These are phyloP conservation scores for Neoniphon sammara DNA, from an alignment of 2,797 vertebrate species.

Conservation along the genomic window DNA sequence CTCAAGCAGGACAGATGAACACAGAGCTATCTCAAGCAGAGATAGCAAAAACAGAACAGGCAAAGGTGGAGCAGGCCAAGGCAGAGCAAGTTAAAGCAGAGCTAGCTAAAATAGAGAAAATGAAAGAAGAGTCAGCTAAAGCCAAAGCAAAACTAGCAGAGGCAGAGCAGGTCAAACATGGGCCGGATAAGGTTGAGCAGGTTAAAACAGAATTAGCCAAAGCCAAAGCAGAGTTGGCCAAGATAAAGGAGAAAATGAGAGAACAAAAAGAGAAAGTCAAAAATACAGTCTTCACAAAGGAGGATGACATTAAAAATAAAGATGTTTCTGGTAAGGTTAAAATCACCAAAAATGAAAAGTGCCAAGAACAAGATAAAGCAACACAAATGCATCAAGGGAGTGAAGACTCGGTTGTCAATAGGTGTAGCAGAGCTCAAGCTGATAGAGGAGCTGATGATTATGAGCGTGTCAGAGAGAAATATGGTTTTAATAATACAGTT, in stretches of 20 bases:
- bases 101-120: slow-evolving; percentile 44
- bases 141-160: slow-evolving; percentile 34
- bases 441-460: slow-evolving; percentile 53
- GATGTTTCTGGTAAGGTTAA: slow-evolving; percentile 5
- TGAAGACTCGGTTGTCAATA: slow-evolving; percentile 18
- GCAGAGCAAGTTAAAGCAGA: slow-evolving; percentile 28
- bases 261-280: slow-evolving; percentile 63
- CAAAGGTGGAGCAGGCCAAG: slow-evolving; percentile 38
- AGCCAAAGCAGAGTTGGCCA: slow-evolving; percentile 75
- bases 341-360: slow-evolving; percentile 22
- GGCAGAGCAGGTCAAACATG: slow-evolving; percentile 51
- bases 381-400: slow-evolving; percentile 33
- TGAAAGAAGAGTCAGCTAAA: slow-evolving; percentile 46
- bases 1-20: not conserved
- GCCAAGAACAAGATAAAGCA: slow-evolving; percentile 29
- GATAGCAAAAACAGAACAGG: slow-evolving; percentile 27
- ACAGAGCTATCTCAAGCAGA: slow-evolving; percentile 26
- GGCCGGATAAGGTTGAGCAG: slow-evolving; percentile 69
- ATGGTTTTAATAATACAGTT: slow-evolving; percentile 54
- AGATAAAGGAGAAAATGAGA: slow-evolving; percentile 76
- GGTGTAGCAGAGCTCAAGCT: slow-evolving; percentile 4
- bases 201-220: slow-evolving; percentile 75
- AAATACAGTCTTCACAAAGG: slow-evolving; percentile 32
- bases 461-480: slow-evolving; percentile 66
- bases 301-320: slow-evolving; percentile 30